Evolutionary conservation across 2,113 vertebrate species (phyloP).

Genomic region (Prunella himalayana): DNA sequence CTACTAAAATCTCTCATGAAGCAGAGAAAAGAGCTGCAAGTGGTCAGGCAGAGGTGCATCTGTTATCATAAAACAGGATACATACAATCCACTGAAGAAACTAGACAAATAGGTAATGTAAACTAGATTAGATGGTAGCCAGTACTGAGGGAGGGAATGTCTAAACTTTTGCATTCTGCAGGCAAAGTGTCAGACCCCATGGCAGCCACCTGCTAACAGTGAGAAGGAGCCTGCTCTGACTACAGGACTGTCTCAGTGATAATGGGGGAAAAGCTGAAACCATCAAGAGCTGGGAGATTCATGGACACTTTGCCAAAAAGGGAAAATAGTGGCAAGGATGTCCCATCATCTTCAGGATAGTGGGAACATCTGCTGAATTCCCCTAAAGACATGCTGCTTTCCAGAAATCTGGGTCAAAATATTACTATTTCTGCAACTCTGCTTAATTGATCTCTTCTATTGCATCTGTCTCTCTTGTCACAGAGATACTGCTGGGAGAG

Average conservation of each 20-base stretch:
- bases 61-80: neutral
- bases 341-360: neutral
- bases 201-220: neutral
- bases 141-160: neutral
- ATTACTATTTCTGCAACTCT: neutral
- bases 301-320: neutral
- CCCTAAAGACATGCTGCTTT: neutral
- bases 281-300: neutral
- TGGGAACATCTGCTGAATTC: neutral
- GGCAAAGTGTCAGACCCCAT: neutral
- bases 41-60: neutral
- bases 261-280: neutral
- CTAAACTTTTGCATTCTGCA: neutral
- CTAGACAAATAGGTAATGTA: neutral
- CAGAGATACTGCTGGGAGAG: neutral
- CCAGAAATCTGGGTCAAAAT: neutral
- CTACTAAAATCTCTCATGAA: conserved; percentile 45
- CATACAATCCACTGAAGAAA: neutral
- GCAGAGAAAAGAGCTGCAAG: conserved; percentile 16
- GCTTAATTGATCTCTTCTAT: neutral
- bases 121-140: neutral
- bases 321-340: neutral
- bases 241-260: neutral
- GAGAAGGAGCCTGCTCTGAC: neutral
- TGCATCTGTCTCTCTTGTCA: neutral